phyloP scores from a whole-genome alignment of 2,113 vertebrate genomes.

The Corythornis cristatus region DNA sequence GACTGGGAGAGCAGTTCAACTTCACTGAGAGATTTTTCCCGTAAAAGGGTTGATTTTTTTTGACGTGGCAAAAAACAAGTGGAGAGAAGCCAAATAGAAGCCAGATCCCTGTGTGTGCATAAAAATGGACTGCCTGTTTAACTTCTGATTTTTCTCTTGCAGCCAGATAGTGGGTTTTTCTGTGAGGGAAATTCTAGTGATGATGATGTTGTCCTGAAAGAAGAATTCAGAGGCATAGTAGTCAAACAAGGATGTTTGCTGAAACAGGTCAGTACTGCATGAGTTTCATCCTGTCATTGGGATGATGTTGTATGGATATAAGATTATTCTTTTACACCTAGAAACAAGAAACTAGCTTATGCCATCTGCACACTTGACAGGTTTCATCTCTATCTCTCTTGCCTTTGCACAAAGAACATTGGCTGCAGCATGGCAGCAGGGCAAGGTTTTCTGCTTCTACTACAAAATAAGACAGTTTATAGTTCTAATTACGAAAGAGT shows the following conservation, averaged over 20 bases:
- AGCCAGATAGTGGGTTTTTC: constrained; percentile 93
- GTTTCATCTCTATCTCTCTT: background rate
- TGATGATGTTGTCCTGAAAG: constrained; percentile 89
- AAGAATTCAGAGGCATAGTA: constrained; percentile 94
- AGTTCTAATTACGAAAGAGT: background rate
- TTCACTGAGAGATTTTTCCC: background rate
- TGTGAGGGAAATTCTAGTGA: constrained; percentile 97
- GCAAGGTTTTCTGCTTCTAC: background rate
- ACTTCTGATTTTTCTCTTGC: background rate
- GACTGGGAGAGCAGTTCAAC: background rate
- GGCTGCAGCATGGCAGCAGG: background rate
- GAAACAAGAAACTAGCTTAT: background rate
- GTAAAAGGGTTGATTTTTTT: background rate
- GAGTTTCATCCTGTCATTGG: background rate
- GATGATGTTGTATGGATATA: background rate
- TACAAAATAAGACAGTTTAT: background rate
- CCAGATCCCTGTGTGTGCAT: background rate
- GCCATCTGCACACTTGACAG: background rate
- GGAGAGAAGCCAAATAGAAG: background rate
- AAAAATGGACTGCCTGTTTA: background rate
- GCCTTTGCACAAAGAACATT: background rate
- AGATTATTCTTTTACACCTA: background rate
- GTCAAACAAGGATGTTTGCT: constrained; percentile 94
- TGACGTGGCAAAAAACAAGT: background rate
- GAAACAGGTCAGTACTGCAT: constrained; percentile 86